Evolutionary conservation across 35 echinoderm and acorn worm species (phyloP), one percentile per base, ranked within the genome.

Genomic region (Anneissia japonica): DNA sequence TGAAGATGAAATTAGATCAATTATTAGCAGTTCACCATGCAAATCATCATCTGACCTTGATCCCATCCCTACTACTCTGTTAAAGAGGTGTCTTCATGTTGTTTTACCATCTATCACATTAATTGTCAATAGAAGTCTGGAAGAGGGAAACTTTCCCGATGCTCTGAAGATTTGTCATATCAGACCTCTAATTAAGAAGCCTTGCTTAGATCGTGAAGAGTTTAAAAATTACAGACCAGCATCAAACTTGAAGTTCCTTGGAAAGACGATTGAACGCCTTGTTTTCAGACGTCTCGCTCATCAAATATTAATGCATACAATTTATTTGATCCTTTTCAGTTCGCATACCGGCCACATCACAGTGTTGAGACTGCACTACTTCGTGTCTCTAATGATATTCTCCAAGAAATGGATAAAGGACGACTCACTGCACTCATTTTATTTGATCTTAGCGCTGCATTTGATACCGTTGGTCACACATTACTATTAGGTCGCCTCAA

Each of bases 221-320:
- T 38, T 92, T 37, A 78, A 81, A 21, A 93, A 88, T 64, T 93
- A 93, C 39, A 31, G 91, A 4, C 91, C 90, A 37, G 75, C 89
- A 11, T 37, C 87, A 3, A 82, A 85, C 43, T 32, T 90, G 38
- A 37, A 76, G 35, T 93, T 81, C 31, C 31, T 93, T 19, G 86
- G 46, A 11, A 93, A 93, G 51, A 46, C 76, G n/a, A 46, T 89
- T 74, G 86, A 89, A 40, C 64, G 86, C 19, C 46, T 89, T 40
- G 82, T 84, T 37, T 33, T 85, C 30, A 11, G 33, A 33, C 80
- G 81, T 74, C 46, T 84, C n/a, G 37, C 13, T 74, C 16, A 74
- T 73, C 82, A 93, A 0, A 64, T 88, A n/a, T n/a, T n/a, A n/a
- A n/a, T n/a, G n/a, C n/a, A n/a, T n/a, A n/a, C n/a, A n/a, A n/a